Base-by-base conservation (phyloP, 1,140 invertebrate genomes). In the Euschistus heros region DNA sequence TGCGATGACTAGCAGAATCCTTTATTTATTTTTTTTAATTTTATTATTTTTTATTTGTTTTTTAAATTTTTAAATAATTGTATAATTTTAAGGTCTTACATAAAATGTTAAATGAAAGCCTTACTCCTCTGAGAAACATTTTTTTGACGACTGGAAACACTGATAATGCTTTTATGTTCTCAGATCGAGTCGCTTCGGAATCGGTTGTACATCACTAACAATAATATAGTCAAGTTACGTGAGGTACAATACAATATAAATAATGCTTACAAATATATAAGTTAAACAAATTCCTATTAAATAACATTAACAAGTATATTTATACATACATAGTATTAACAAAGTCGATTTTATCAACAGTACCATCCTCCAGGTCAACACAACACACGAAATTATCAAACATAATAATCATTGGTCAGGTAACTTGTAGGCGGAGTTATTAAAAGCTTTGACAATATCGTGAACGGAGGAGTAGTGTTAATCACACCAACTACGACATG, bases 251-350 rank as follows among this genome's bases (percentile, higher is more conserved):
- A 30, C 61, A 44, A 62, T n/a, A 62, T 62, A 47, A 47, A 42
- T 47, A 46, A 46, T 62, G 13, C 33, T 62, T 62, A 62, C 61
- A 24, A 18, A 46, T 47, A 62, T 22, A 62, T 62, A 42, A 46
- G 61, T 46, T 42, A 62, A 62, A 62, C 59, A 62, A 26, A 44
- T 46, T 22, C 20, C 14, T 27, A 20, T 26, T 46, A 62, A 62
- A 62, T 26, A 62, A 62, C 61, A 46, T 42, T 62, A 47, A 62
- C 54, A 57, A 57, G 33, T 37, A 57, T 57, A 57, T 57, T 52
- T 57, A 57, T 57, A 57, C 24, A 57, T 57, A 24, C 24, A 57
- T 57, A 57, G 7, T 57, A 57, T 57, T 57, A 57, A 57, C 54
- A 57, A 57, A 57, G 54, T 62, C 37, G 61, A 62, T 27, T n/a